Evolutionary conservation across 1,140 invertebrate species (phyloP).

Genomic region (Rhopalosiphum maidis): DNA sequence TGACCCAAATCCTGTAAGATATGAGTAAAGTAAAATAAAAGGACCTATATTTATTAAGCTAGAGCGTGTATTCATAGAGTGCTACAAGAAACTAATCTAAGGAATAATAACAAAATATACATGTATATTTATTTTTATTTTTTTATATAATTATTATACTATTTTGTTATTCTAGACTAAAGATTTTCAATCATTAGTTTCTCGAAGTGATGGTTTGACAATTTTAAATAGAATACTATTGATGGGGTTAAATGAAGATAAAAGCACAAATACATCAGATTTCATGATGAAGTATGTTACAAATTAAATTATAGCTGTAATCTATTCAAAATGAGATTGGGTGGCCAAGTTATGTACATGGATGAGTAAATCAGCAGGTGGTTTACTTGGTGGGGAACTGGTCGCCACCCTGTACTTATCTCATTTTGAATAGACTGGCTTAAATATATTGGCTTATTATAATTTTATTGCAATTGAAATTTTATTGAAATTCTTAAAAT

Average conservation of each 20-base stretch:
- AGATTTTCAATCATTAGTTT: slow-evolving; percentile 56
- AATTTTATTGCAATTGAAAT: too few species aligned
- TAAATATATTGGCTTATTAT: background rate
- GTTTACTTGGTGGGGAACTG: too few species aligned
- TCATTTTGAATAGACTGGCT: too few species aligned
- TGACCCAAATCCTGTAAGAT: too few species aligned
- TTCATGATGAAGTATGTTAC: slow-evolving; percentile 37
- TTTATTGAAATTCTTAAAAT: background rate
- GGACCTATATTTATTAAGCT: background rate
- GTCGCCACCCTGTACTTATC: too few species aligned
- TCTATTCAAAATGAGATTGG: too few species aligned
- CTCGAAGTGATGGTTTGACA: slow-evolving; percentile 27
- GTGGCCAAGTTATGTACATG: too few species aligned
- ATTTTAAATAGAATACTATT: slow-evolving; percentile 43
- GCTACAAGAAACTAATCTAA: background rate
- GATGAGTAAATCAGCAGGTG: too few species aligned
- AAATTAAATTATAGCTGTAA: background rate
- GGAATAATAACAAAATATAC: background rate
- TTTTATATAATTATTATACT: background rate
- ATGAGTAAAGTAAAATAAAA: background rate
- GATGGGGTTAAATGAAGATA: slow-evolving; percentile 42
- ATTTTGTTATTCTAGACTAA: slow-evolving; percentile 11
- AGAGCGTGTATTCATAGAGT: background rate
- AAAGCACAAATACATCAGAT: background rate
- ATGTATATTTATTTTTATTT: background rate